These are phyloP conservation scores for Genyomyrus donnyi DNA, from an alignment of 2,113 vertebrate genomes.

Conservation along the genomic window DNA sequence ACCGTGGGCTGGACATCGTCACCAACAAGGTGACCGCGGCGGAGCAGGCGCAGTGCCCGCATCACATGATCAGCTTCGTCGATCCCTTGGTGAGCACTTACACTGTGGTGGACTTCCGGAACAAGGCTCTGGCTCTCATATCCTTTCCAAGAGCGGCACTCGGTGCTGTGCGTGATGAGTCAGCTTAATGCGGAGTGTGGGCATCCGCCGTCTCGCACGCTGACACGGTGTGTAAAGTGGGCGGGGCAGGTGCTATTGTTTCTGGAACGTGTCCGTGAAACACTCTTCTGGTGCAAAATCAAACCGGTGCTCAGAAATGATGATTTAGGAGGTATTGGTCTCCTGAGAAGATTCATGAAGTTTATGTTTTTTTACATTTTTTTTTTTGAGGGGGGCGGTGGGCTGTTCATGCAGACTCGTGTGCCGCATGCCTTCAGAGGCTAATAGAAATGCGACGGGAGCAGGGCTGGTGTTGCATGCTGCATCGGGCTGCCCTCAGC, in stretches of 20 bases:
- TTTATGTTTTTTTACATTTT: not conserved
- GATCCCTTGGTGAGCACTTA: slow-evolving; percentile 81
- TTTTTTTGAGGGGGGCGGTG: not conserved
- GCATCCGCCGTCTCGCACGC: not conserved
- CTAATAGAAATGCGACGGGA: not conserved
- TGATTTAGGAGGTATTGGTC: not conserved
- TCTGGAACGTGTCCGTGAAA: not conserved
- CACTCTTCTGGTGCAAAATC: not conserved
- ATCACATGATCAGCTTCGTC: slow-evolving; percentile 96
- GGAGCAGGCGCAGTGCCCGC: slow-evolving; percentile 74
- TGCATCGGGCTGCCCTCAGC: not conserved
- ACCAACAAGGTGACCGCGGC: slow-evolving; percentile 85
- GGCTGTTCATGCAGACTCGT: not conserved
- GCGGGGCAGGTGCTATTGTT: not conserved
- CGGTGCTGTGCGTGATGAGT: not conserved
- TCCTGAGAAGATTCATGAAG: not conserved
- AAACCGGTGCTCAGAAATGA: not conserved
- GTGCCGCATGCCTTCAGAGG: not conserved
- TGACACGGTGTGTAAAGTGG: not conserved
- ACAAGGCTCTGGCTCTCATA: slow-evolving; percentile 82
- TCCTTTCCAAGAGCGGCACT: slow-evolving; percentile 57
- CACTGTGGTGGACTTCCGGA: slow-evolving; percentile 90
- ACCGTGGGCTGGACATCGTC: slow-evolving; percentile 88
- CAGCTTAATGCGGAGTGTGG: not conserved
- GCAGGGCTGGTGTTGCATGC: not conserved